Evolutionary conservation across 2,888 invertebrate genomes (phyloP).

Genomic region (Ganaspis brasiliensis): DNA sequence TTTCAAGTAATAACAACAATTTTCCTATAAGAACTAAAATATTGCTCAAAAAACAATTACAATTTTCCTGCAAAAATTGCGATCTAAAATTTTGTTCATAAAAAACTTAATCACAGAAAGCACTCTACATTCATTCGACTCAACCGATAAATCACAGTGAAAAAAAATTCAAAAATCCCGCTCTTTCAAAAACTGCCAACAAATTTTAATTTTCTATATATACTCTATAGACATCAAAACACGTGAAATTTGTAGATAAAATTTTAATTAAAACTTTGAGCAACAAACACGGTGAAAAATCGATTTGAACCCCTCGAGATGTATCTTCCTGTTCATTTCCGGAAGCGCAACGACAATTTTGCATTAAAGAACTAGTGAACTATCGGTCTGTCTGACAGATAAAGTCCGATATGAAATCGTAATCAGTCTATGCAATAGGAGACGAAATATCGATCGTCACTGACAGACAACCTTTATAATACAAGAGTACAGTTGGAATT

Average conservation of each 20-base stretch:
- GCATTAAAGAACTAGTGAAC: not conserved
- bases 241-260: not conserved
- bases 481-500: no score
- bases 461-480: no score
- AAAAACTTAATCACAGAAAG: no score
- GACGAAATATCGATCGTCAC: conserved; percentile 18
- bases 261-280: conserved; percentile 12
- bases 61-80: no score
- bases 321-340: conserved; percentile 20
- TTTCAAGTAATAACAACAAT: no score
- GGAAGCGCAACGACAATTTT: conserved; percentile 8
- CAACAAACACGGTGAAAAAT: conserved; percentile 2
- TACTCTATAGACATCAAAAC: conserved; percentile 2
- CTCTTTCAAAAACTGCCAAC: no score
- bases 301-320: conserved; percentile 18
- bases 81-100: no score
- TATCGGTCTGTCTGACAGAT: not conserved
- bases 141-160: no score
- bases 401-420: not conserved
- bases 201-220: no score
- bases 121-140: no score
- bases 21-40: no score
- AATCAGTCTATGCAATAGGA: not conserved
- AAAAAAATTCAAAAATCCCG: not conserved
- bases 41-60: no score